A percentile compares a stretch with the other conserved stretches of the same genome.
Conservation (phyloP, 2,797 vertebrate genomes). For the Megalops cyprinoides region DNA sequence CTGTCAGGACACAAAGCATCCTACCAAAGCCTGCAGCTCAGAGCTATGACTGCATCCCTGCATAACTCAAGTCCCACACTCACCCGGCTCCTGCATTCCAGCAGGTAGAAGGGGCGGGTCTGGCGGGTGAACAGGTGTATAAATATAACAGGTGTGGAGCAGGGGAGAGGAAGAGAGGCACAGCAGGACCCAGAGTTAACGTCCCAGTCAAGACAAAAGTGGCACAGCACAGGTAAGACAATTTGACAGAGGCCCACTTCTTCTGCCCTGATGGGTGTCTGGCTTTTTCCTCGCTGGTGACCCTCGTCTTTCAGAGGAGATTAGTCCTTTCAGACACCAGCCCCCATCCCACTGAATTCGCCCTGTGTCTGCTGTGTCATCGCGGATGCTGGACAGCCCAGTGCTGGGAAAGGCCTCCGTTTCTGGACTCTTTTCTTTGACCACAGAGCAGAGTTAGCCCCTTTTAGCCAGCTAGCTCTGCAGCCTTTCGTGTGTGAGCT, state of each 20-base stretch:
- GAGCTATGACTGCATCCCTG: no score
- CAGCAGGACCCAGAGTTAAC: conserved; percentile 51
- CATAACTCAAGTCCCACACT: conserved; percentile 63
- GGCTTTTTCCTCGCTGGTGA: no score
- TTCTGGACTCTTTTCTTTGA: conserved; percentile 32
- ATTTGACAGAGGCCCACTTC: conserved; percentile 19
- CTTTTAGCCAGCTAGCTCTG: conserved; percentile 59
- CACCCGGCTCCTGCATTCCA: conserved; percentile 45
- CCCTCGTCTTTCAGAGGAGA: no score
- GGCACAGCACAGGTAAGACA: conserved; percentile 64
- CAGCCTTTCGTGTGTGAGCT: conserved; percentile 92
- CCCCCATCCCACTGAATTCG: no score
- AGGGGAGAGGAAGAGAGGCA: conserved; percentile 52
- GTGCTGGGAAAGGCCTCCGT: not conserved
- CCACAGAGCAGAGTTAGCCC: conserved; percentile 60
- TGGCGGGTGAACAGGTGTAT: conserved; percentile 58
- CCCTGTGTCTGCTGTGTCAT: no score
- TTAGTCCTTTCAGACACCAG: no score
- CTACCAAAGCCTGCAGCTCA: no score
- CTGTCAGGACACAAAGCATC: no score
- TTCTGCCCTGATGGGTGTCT: no score
- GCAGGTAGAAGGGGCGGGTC: conserved; percentile 47
- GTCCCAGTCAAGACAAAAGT: conserved; percentile 37
- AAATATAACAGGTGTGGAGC: conserved; percentile 43
- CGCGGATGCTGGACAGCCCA: not conserved